Base-by-base conservation (phyloP, 2,113 vertebrate species). In the Pontoporia blainvillei region DNA sequence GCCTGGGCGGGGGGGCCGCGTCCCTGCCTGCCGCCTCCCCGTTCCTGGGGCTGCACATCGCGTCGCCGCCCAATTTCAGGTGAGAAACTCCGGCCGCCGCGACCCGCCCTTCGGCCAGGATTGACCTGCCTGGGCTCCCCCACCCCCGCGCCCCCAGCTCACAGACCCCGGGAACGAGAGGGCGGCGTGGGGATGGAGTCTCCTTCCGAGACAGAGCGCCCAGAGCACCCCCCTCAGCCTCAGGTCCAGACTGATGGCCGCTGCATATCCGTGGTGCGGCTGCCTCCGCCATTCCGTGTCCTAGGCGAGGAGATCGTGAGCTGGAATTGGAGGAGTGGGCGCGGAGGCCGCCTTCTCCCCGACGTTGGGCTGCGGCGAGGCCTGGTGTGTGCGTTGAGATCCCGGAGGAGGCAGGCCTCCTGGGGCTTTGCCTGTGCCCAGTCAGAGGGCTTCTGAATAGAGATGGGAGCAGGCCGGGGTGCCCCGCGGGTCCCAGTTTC, bases 21-120 rank as follows among this genome's bases (percentile, higher is more conserved):
- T 98, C 98, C 97, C 98, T 99, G 88, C 98, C 99, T 69, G 98
- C 97, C 96, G 98, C 98, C 94, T 98, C 99, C 90, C 98, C 99
- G 39, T 98, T 99, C 96, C 97, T 98, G 97, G 98, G 98, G 93
- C 85, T 99, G 96, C 99, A 98, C 96, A 98, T 99, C 96, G 98
- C 98, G 81, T 99, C 99, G 94, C 98, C 99, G 90, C 98, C 99
- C 97, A 98, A 98, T 98, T 99, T 99, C 99, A 99, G 99, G 99
- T 99, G 96, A 98, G 97, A 57, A 41, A 61, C 88, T 49, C 46
- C 13, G 71, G 91, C 72, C 67, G 57, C 85, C 31, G 52, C 54
- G 76, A 54, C 85, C 57, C 76, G 36, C 95, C 89, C 92, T 82
- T 73, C 34, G 8, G 41, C 86, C 92, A 1, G 20, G 39, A 27